phyloP scores from a whole-genome alignment of 2,888 invertebrate genomes.

The Diachrysia chrysitis region DNA sequence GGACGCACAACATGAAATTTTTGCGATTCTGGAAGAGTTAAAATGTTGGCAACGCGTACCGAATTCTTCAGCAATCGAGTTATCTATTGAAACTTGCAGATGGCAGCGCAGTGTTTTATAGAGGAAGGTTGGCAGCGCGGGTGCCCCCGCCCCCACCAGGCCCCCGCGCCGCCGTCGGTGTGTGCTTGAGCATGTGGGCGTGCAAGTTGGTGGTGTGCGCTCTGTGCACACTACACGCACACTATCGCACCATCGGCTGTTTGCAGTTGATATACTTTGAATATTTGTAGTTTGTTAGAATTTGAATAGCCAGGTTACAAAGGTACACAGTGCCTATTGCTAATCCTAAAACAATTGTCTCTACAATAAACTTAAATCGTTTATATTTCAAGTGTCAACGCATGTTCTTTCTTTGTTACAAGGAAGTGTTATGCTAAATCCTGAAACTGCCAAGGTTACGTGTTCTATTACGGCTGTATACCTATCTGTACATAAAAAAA shows the following conservation, averaged over 20 bases:
- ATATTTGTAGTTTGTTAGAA: conserved; percentile 64
- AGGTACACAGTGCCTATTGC: conserved; percentile 21
- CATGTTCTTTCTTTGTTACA: background rate
- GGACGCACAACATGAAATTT: conserved; percentile 80
- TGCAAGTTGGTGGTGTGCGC: conserved; percentile 56
- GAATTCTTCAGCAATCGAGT: conserved; percentile 84
- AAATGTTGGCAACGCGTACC: conserved; percentile 84
- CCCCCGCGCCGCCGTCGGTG: conserved; percentile 47
- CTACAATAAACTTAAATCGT: background rate
- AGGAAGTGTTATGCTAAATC: conserved; percentile 3
- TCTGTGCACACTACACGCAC: conserved; percentile 68
- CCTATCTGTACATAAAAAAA: too few species aligned
- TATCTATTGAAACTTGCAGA: conserved; percentile 89
- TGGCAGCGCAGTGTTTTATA: conserved; percentile 88
- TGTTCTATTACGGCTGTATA: background rate
- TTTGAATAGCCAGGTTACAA: conserved; percentile 48
- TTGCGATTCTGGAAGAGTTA: conserved; percentile 68
- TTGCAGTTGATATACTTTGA: conserved; percentile 71
- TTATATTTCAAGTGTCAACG: background rate
- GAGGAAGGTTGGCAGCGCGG: conserved; percentile 77
- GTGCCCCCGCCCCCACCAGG: conserved; percentile 61
- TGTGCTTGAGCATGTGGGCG: conserved; percentile 57
- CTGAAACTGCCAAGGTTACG: background rate
- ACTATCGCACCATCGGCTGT: conserved; percentile 56
- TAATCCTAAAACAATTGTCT: background rate